Base-by-base conservation (phyloP, 2,888 invertebrate genomes). In the Bombyx huttoni region DNA sequence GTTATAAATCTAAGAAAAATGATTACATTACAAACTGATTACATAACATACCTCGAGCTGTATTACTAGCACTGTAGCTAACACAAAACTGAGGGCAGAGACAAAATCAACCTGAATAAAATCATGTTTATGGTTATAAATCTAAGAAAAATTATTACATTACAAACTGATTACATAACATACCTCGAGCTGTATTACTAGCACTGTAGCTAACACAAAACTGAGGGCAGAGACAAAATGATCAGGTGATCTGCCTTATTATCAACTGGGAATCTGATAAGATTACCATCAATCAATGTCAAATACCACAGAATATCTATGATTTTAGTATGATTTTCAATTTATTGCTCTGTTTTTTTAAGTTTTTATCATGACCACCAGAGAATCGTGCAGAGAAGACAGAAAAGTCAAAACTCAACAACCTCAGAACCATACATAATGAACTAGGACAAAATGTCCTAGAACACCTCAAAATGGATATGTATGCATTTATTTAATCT, bases 281-380 rank as follows among this genome's bases (percentile, higher is more conserved):
- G 55, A 61, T 48, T 48, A 54, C 56, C 60, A 78, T 79, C 73
- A 64, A 75, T 80, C 80, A 78, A 62, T 73, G 75, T 75, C 77
- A 73, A 56, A 53, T 53, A 8, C 53, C 48, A 46, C 40, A 49
- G 13, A 58, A 56, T 54, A 51, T 50, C 50, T 47, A 52, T 51
- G 47, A 49, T 45, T 50, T 48, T 48, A 40, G 10, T 8, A 48
- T 34, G 10, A 46, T 34, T 51, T 51, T 14, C 34, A 9, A 14
- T 47, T 40, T 7, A 10, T 10, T 40, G 40, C 24, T 10, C 40
- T 10, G 12, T 40, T 5, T 40, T 40, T 40, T 40, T 6, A 12
- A 40, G 8, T 7, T 40, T 40, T 40, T 24, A 24, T 24, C 1
- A 24, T 24, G 24, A 5, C 24, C 24, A 24, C 24, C 24, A 24